Conservation (phyloP, 2,797 vertebrate genomes). For the Buphagus erythrorhynchus region DNA sequence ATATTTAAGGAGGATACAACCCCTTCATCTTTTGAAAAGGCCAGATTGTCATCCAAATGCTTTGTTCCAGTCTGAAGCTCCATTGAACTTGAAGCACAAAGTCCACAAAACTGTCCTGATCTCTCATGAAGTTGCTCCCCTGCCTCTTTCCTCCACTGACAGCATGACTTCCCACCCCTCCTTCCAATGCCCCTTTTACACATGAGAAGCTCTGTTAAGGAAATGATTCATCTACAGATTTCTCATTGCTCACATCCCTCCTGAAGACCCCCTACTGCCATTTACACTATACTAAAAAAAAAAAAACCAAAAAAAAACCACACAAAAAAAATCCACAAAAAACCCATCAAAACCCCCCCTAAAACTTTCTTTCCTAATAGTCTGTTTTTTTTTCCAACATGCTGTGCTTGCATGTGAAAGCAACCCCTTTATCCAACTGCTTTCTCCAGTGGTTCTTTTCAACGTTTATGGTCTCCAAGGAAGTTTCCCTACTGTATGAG, state of each 20-base stretch:
- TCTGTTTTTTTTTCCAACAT: not conserved
- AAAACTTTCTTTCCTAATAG: not conserved
- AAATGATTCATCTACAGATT: not conserved
- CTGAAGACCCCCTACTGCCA: not conserved
- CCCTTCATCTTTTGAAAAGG: conserved; percentile 5
- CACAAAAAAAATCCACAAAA: not conserved
- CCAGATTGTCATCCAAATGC: not conserved
- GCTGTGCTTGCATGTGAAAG: not conserved
- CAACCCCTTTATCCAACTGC: not conserved
- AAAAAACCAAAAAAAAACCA: not conserved
- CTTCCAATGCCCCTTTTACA: not conserved
- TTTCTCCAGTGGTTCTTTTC: not conserved
- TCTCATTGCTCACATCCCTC: not conserved
- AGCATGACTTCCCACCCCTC: fast-evolving
- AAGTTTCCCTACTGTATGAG: not conserved
- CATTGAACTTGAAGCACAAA: conserved; percentile 4
- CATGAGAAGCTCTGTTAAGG: not conserved
- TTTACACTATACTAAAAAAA: not conserved
- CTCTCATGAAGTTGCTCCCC: not conserved
- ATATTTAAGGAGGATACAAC: conserved; percentile 36
- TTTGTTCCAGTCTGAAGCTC: not conserved
- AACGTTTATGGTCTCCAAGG: not conserved
- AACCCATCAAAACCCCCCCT: too few relatives aligned
- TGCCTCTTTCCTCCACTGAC: not conserved
- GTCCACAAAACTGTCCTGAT: not conserved